phyloP scores from a whole-genome alignment of 37 sponge, comb jelly and placozoan genomes.

The Lycopodina hypogea region DNA sequence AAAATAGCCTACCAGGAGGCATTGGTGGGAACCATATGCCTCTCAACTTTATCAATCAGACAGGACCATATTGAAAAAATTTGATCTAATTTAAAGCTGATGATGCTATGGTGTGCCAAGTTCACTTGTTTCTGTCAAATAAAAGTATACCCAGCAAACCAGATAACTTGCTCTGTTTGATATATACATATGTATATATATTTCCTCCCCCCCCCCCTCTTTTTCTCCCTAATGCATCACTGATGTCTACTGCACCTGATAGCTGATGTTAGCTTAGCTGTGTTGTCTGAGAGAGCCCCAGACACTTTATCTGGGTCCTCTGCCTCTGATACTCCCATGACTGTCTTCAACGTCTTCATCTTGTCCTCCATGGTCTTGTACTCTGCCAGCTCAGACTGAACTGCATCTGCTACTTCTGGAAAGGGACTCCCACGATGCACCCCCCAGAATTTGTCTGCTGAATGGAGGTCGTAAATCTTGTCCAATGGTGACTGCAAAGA shows the following conservation, averaged over 20 bases:
- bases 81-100: too few species aligned
- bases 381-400: conserved; percentile 81
- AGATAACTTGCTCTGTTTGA: neutral
- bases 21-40: too few species aligned
- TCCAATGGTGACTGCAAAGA: neutral
- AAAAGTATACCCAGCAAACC: too few species aligned
- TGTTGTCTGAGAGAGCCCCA: conserved; percentile 73
- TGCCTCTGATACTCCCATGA: conserved; percentile 77
- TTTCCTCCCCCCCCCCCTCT: too few species aligned
- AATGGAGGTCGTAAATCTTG: conserved; percentile 67
- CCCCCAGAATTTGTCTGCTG: conserved; percentile 75
- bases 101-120: too few species aligned
- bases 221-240: too few species aligned
- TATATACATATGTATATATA: neutral
- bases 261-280: conserved; percentile 79
- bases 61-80: too few species aligned
- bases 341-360: conserved; percentile 83
- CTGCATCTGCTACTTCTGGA: conserved; percentile 95
- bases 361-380: conserved; percentile 90
- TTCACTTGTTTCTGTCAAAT: too few species aligned
- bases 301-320: conserved; percentile 59
- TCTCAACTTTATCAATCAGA: too few species aligned
- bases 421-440: conserved; percentile 85
- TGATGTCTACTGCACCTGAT: conserved; percentile 55
- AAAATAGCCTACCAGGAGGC: too few species aligned